Conservation (phyloP, 1,140 invertebrate species). For the Euglossa dilemma region DNA sequence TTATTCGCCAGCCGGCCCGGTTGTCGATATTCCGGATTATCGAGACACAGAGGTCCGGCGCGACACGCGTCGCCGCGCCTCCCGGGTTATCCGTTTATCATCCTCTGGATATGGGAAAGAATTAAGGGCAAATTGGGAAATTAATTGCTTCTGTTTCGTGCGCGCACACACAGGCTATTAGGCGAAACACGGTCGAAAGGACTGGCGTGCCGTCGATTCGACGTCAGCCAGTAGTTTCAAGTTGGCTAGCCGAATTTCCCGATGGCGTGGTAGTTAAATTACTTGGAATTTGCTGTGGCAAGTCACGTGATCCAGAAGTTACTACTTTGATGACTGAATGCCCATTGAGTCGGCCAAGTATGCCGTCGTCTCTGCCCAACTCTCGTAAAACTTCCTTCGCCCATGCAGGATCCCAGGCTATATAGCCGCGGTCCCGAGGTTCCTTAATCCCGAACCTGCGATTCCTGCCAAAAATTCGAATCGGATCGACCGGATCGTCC, state of each 20-base stretch:
- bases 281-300: conserved; percentile 20
- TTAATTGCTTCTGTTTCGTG: background rate
- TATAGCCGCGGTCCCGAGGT: background rate
- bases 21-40: background rate
- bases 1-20: background rate
- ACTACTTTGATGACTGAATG: conserved; percentile 28
- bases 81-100: background rate
- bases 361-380: background rate
- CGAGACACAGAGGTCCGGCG: background rate
- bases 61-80: background rate
- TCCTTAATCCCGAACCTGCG: background rate
- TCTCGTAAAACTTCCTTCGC: conserved; percentile 5
- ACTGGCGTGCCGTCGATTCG: background rate
- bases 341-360: conserved; percentile 11
- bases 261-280: conserved; percentile 9
- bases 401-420: background rate
- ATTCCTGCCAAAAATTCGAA: background rate
- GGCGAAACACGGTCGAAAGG: background rate
- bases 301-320: conserved; percentile 13
- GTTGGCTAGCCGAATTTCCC: background rate
- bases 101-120: background rate
- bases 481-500: background rate
- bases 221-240: background rate
- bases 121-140: background rate
- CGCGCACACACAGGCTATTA: background rate